Percentiles rank a stretch among this genome's conserved stretches.
Conservation (phyloP, 2,797 vertebrate species). For the Peromyscus eremicus region DNA sequence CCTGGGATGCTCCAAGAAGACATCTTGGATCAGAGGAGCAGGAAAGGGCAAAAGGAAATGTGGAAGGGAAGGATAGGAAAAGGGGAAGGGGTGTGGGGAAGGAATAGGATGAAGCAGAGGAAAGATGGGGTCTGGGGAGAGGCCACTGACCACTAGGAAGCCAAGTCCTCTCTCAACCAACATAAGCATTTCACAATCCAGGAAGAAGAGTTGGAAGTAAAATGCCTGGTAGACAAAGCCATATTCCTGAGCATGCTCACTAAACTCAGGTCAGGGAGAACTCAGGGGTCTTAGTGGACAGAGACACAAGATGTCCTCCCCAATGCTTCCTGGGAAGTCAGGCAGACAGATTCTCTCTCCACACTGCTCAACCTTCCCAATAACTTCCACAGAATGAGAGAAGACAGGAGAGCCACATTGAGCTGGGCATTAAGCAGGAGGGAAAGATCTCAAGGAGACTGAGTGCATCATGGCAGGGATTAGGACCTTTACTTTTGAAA, state of each 20-base stretch:
- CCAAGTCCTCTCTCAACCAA: not conserved
- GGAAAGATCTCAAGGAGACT: not conserved
- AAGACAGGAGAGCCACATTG: not conserved
- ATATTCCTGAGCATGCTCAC: not conserved
- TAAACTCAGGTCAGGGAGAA: not conserved
- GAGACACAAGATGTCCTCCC: not conserved
- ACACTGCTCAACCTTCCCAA: not conserved
- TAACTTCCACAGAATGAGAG: not conserved
- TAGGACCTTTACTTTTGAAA: slow-evolving; percentile 9
- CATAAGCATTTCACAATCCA: not conserved
- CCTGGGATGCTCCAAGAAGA: not conserved
- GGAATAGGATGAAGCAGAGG: rapidly evolving
- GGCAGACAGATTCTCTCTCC: not conserved
- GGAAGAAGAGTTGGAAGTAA: not conserved
- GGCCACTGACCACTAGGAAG: not conserved
- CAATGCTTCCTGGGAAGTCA: not conserved
- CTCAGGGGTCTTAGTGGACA: not conserved
- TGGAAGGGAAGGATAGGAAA: not conserved
- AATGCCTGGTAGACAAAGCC: not conserved
- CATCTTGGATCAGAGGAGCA: not conserved
- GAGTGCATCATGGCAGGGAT: not conserved
- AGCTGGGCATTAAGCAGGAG: not conserved
- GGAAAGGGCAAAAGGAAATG: not conserved
- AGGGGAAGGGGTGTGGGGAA: rapidly evolving
- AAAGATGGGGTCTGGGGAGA: not conserved